Evolutionary conservation across 2,888 invertebrate genomes (phyloP), one percentile per base, ranked within the genome.

Genomic region (Crossocerus cetratus): DNA sequence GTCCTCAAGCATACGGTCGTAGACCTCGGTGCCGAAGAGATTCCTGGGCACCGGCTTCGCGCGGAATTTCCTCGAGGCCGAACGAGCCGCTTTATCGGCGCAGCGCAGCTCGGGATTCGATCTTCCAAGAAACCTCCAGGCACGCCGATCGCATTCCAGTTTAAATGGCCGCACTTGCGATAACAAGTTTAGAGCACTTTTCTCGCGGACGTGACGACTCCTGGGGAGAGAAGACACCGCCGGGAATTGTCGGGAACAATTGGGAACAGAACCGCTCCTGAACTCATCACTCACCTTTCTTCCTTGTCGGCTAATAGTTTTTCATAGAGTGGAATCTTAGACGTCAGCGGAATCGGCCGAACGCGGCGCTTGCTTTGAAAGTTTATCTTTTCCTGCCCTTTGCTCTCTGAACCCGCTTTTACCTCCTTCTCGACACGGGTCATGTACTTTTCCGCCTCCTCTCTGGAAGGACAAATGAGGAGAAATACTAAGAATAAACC

Each of bases 221-320:
- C 90, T 90, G 66, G n/a, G 65, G 57, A 22, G 0, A 45, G 44
- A 56, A 58, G 8, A 14, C 11, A 11, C 4, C 2, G 5, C 2
- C 43, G 0, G 43, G 8, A 8, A 32, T 8, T 1, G 5, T 32
- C 5, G 8, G 0, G 0, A 32, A 32, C 8, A 32, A 32, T 3
- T 32, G 32, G 8, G 8, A 11, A 32, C 32, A 32, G 5, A 8
- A 32, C 32, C 32, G 11, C 32, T 32, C 1, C 8, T 32, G 1
- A 66, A 45, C 16, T 14, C 14, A 43, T n/a, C 43, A 54, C 70
- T 16, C 73, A 94, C 95, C 94, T 93, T 91, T 93, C 93, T 86
- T 95, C 94, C 89, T 94, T 94, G 74, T 94, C 94, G 76, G 93
- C 94, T 83, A 95, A 91, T 74, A 95, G 93, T 91, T 94, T 94